Evolutionary conservation across 2,888 invertebrate genomes (phyloP), one percentile per base, ranked within the genome.

Genomic region (Drosophila setosimentum): DNA sequence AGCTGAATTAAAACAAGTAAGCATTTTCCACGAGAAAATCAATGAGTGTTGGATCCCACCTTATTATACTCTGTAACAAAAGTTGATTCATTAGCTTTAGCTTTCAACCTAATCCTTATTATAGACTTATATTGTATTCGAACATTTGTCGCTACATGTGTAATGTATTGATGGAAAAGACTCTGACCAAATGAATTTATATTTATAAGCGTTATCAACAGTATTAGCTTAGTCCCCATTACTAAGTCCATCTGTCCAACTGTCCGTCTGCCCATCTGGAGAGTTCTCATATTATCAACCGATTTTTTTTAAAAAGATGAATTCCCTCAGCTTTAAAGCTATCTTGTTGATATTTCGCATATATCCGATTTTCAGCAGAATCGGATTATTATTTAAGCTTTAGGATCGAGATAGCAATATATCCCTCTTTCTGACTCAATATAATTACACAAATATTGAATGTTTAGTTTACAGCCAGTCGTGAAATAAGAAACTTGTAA

Each of bases 1-100:
- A 63, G 65, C 33, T 24, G 33, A 57, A 75, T 73, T 76, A 79
- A 82, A 73, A 55, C 45, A 37, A 32, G 27, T 37, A 27, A 68
- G 27, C 27, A 35, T 6, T 5, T 16, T 30, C 8, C 16, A 27
- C 5, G 3, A 18, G 16, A 4, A 21, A 24, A n/a, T 27, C 27
- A 7, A 13, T 16, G 55, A 29, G 13, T 13, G 18, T 16, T 4
- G n/a, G 10, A 37, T 49, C 21, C 7, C 21, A 3, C 4, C 37
- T n/a, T 4, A 13, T 13, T 13, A 13, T 21, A 55, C 37, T 37
- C 55, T 48, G 13, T 35, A 35, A 27, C 33, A 27, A 35, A 2
- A 18, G 27, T 49, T 5, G 1, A 11, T 45, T 13, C 2, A 21
- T 45, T 21, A 21, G 7, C 16, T 45, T 21, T 7, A 21, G 45